A percentile compares a stretch with the other conserved stretches of the same genome.
Conservation (phyloP, 2,888 invertebrate species). For the Scaptomyza tumidula region DNA sequence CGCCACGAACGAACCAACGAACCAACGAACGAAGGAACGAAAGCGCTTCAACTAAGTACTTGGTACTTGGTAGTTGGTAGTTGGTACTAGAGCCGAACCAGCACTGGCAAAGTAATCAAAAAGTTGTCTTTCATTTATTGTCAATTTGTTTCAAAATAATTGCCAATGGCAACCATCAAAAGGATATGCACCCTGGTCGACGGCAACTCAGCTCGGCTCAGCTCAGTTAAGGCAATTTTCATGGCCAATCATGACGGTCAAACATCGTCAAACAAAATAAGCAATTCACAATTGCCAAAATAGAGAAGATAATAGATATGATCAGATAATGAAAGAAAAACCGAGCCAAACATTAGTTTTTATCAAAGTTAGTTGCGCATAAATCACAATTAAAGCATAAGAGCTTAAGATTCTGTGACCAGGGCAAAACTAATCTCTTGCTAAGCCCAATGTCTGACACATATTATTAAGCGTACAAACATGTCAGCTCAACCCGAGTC, state of each 20-base stretch:
- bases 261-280: background rate
- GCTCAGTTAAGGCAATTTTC: background rate
- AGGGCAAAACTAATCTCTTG: background rate
- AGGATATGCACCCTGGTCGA: constrained; percentile 5
- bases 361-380: background rate
- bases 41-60: constrained; percentile 1
- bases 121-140: constrained; percentile 67
- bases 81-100: too few species aligned
- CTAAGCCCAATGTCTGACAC: background rate
- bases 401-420: background rate
- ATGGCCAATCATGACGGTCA: background rate
- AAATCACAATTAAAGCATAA: background rate
- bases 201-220: background rate
- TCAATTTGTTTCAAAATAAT: constrained; percentile 69
- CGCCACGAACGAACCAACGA: constrained; percentile 38
- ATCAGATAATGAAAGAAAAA: too few species aligned
- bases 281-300: background rate
- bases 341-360: too few species aligned
- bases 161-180: constrained; percentile 49
- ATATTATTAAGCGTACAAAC: background rate
- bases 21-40: background rate
- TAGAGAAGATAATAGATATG: background rate
- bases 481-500: background rate
- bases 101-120: constrained; percentile 57
- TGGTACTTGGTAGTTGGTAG: background rate